Evolutionary conservation across 2,797 vertebrate species (phyloP).

Genomic region (Catharus ustulatus): DNA sequence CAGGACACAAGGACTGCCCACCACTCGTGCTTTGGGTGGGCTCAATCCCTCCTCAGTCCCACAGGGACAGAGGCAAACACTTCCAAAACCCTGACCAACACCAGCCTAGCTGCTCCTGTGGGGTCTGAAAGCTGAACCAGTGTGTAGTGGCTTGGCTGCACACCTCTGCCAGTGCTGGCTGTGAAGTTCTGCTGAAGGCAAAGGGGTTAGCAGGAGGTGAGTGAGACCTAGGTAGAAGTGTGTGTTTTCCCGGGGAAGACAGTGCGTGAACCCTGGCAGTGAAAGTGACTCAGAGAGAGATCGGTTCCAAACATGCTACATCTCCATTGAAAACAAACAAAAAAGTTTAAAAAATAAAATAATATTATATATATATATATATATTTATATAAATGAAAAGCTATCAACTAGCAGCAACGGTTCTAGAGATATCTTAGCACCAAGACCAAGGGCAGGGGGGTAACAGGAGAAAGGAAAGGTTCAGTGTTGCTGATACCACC

Average conservation of each 20-base stretch:
- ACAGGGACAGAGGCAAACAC: neutral
- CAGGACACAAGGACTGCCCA: neutral
- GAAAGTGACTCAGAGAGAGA: slow-evolving; percentile 70
- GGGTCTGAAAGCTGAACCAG: neutral
- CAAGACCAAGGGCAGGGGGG: slow-evolving; percentile 76
- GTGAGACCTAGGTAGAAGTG: slow-evolving; percentile 62
- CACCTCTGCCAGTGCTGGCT: neutral
- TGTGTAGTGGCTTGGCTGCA: neutral
- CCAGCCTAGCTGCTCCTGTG: neutral
- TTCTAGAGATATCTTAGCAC: slow-evolving; percentile 84
- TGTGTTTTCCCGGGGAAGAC: slow-evolving; percentile 74
- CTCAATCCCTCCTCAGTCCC: neutral
- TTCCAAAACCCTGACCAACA: neutral
- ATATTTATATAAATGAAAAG: slow-evolving; percentile 81
- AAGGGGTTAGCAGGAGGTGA: neutral
- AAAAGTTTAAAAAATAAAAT: slow-evolving; percentile 80
- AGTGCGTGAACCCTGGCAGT: slow-evolving; percentile 76
- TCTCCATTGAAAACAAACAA: slow-evolving; percentile 77
- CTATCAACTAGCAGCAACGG: slow-evolving; percentile 82
- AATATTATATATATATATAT: slow-evolving; percentile 70
- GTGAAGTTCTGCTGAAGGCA: neutral
- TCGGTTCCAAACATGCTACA: slow-evolving; percentile 79
- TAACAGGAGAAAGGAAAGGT: slow-evolving; percentile 63
- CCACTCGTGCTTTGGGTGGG: neutral
- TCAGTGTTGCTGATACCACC: slow-evolving; percentile 81